A percentile compares a stretch with the other conserved stretches of the same genome.
Evolutionary conservation across 1,140 invertebrate genomes (phyloP).

Genomic region (Ostrea edulis): DNA sequence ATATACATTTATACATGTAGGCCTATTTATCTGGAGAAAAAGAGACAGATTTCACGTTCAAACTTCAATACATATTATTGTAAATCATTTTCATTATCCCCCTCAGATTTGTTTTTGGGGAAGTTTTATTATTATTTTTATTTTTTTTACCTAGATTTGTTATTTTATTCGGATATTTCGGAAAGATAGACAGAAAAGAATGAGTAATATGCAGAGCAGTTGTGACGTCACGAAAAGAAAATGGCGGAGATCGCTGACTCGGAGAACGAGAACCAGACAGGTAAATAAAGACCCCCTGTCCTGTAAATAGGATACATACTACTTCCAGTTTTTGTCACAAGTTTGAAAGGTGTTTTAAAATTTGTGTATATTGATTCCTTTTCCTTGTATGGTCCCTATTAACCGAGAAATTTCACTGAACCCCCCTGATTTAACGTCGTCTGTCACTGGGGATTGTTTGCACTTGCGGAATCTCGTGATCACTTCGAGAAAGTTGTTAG

Average conservation of each 20-base stretch:
- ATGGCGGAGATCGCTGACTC: constrained; percentile 57
- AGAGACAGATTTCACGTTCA: too few species aligned
- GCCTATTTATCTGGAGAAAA: too few species aligned
- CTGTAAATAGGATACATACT: constrained; percentile 1
- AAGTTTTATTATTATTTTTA: too few species aligned
- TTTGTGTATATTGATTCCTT: neutral
- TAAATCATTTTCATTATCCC: too few species aligned
- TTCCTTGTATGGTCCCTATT: neutral
- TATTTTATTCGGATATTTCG: neutral
- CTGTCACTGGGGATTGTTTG: constrained; percentile 11
- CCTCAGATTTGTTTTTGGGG: too few species aligned
- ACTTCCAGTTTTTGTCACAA: neutral
- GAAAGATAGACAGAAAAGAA: neutral
- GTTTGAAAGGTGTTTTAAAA: neutral
- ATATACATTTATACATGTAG: too few species aligned
- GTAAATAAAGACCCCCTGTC: constrained; percentile 47
- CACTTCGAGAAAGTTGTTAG: constrained; percentile 25
- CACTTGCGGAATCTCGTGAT: constrained; percentile 14
- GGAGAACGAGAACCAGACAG: constrained; percentile 52
- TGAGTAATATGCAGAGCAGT: constrained; percentile 13
- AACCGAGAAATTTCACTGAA: neutral
- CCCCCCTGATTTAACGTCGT: neutral
- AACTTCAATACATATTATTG: too few species aligned
- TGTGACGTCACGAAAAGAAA: constrained; percentile 53
- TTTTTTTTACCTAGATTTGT: too few species aligned